Evolutionary conservation across 2,113 vertebrate genomes (phyloP).

Genomic region (Salvelinus sp.): DNA sequence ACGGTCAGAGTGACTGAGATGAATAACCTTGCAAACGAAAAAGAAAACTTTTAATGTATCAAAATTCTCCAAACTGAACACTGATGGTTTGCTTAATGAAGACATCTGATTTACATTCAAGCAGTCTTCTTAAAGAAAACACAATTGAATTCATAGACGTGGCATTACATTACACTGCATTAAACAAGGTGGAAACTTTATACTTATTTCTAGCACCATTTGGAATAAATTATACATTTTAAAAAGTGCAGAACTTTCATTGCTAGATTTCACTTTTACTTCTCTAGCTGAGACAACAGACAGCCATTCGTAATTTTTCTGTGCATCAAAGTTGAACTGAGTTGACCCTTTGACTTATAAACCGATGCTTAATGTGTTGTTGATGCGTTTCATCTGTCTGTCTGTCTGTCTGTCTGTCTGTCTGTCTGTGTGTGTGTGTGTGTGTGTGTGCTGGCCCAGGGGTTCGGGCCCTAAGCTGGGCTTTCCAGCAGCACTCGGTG

Average conservation of each 20-base stretch:
- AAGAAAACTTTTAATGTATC: not conserved
- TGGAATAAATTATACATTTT: slow-evolving; percentile 16
- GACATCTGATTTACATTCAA: slow-evolving; percentile 68
- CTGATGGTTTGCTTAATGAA: not conserved
- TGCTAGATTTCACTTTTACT: slow-evolving; percentile 68
- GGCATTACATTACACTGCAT: not conserved
- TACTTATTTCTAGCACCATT: slow-evolving; percentile 21
- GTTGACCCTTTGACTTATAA: too few species aligned
- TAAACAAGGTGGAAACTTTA: slow-evolving; percentile 15
- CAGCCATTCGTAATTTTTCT: not conserved
- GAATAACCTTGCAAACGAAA: slow-evolving; percentile 24
- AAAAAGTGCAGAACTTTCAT: slow-evolving; percentile 69
- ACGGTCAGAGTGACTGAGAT: slow-evolving; percentile 37
- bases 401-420: not conserved
- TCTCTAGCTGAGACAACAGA: not conserved
- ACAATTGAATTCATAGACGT: slow-evolving; percentile 16
- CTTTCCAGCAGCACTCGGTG: slow-evolving; percentile 82
- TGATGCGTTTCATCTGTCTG: not conserved
- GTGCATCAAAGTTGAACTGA: too few species aligned
- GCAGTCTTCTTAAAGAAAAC: slow-evolving; percentile 65
- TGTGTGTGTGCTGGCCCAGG: slow-evolving; percentile 1
- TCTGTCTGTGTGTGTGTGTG: not conserved
- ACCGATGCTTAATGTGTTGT: too few species aligned
- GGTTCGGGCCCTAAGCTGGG: slow-evolving; percentile 54
- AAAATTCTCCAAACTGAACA: not conserved